Evolutionary conservation across 2,888 invertebrate species (phyloP), one percentile per base, ranked within the genome.

Genomic region (Seira musarum): DNA sequence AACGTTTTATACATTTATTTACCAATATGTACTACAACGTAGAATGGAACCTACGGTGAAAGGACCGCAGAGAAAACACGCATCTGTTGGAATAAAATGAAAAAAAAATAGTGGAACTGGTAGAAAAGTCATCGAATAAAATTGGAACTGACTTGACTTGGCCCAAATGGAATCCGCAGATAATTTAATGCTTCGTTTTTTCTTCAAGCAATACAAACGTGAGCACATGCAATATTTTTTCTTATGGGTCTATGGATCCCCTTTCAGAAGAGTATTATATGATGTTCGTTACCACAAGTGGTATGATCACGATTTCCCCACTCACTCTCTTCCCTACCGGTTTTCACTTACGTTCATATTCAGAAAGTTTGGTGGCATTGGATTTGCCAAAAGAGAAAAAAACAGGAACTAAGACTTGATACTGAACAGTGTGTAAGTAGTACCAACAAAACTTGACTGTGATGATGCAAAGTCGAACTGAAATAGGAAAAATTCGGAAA

Each of bases 131-230:
- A 79, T 79, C 72, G 78, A 79, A 72, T 79, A 79, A 79, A 79
- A 79, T 79, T 79, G 78, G 78, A 79, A 72, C 61, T 72, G 78
- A 79, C 78, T 79, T 72, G 78, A 68, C 72, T 79, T 79, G 78
- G 78, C 67, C 78, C 78, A 79, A 79, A 79, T 79, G 78, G 78
- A 79, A 79, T 79, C 78, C 72, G 63, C 78, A 79, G 78, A 79
- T 79, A 79, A 79, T 79, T 79, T 79, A 79, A 79, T 79, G 78
- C 78, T 79, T 63, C 78, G 67, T 66, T 66, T 71, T 78, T 65
- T 71, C 70, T 40, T 66, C 15, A 17, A 49, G 30, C 24, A 67
- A 13, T 49, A 61, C 61, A 74, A 49, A 68, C 10, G 22, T 3
- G 61, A 53, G 25, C 40, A 19, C 67, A 1, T 66, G 57, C 17